phyloP scores from a whole-genome alignment of 2,797 vertebrate genomes.

The Chelonia mydas region DNA sequence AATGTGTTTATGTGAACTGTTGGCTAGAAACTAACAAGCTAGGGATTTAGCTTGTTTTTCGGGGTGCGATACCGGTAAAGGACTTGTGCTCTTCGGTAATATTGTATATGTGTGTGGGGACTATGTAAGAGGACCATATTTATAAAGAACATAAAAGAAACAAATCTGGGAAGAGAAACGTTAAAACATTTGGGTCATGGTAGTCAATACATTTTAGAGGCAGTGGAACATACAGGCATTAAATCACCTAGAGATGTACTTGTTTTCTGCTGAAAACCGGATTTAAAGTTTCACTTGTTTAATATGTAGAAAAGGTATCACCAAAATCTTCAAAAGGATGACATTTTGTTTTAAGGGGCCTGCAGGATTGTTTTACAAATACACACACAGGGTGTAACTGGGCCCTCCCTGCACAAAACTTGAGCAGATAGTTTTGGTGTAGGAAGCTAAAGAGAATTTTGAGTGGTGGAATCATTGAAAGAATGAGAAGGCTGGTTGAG shows the following conservation, averaged over 20 bases:
- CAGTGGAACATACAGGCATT: not conserved
- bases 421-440: not conserved
- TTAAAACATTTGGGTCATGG: not conserved
- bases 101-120: not conserved
- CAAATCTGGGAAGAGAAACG: not conserved
- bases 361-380: not conserved
- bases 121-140: not conserved
- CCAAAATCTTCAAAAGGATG: not conserved
- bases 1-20: not conserved
- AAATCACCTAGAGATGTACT: not conserved
- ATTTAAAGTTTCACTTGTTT: not conserved
- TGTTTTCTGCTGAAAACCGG: not conserved
- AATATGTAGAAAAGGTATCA: not conserved
- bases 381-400: not conserved
- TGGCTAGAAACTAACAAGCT: not conserved
- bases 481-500: not conserved
- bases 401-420: not conserved
- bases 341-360: not conserved
- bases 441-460: not conserved
- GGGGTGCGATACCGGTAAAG: slow-evolving; percentile 2
- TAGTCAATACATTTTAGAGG: not conserved
- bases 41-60: slow-evolving; percentile 33
- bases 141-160: not conserved
- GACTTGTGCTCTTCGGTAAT: not conserved
- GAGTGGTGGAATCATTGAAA: not conserved